A percentile compares a stretch with the other conserved stretches of the same genome.
These are phyloP conservation scores for Philypnodon macrostomus DNA, from an alignment of 2,797 vertebrate species.

Conservation along the genomic window DNA sequence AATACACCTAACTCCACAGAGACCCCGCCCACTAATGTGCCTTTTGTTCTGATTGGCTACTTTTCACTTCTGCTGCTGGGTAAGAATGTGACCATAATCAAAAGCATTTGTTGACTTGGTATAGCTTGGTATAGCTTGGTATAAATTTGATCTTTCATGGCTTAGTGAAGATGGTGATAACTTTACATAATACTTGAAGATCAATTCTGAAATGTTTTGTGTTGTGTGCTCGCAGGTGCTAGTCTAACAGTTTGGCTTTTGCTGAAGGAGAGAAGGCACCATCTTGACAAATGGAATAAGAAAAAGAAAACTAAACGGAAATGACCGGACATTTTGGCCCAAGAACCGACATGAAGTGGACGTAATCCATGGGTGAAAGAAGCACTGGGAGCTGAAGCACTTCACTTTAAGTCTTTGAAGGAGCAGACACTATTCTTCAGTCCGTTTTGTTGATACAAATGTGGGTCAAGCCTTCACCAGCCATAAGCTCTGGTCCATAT, in stretches of 20 bases:
- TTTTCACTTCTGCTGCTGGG: slow-evolving; percentile 80
- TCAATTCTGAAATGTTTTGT: slow-evolving; percentile 4
- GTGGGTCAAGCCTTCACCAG: slow-evolving; percentile 81
- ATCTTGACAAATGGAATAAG: slow-evolving; percentile 60
- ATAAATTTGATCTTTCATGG: too few relatives aligned
- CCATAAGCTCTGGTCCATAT: slow-evolving; percentile 91
- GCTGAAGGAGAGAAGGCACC: slow-evolving; percentile 62
- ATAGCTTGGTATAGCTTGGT: background rate
- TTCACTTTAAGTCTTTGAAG: background rate
- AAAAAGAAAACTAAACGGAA: slow-evolving; percentile 58
- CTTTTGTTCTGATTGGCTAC: slow-evolving; percentile 78
- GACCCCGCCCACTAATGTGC: slow-evolving; percentile 39
- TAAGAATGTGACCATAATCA: slow-evolving; percentile 70
- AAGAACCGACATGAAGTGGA: slow-evolving; percentile 1
- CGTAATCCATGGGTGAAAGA: background rate
- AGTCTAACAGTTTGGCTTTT: slow-evolving; percentile 62
- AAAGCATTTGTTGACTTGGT: background rate
- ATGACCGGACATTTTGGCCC: slow-evolving; percentile 26
- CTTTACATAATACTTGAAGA: background rate
- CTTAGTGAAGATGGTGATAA: background rate
- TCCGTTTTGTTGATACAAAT: too few relatives aligned
- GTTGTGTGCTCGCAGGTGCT: slow-evolving; percentile 58
- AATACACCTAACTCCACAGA: slow-evolving; percentile 43
- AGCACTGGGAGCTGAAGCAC: background rate
- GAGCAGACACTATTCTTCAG: background rate